These are phyloP conservation scores for Galerucella pusilla DNA, from an alignment of 2,888 invertebrate genomes.

Conservation along the genomic window DNA sequence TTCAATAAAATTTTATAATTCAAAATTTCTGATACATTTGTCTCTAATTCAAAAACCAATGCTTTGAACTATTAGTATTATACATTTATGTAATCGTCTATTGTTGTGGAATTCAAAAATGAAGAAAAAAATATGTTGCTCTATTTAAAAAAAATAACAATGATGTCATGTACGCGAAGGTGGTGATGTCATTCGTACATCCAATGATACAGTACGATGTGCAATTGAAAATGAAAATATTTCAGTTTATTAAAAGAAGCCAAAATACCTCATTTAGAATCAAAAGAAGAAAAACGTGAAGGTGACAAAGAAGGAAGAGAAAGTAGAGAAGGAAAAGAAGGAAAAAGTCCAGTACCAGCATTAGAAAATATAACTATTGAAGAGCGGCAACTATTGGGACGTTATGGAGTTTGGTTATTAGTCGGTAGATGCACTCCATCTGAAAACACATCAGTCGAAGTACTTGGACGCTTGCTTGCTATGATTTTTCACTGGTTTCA, in stretches of 20 bases:
- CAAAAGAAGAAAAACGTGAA: slow-evolving; percentile 65
- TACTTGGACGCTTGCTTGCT: slow-evolving; percentile 90
- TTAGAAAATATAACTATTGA: slow-evolving; percentile 82
- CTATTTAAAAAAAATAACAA: too few relatives aligned
- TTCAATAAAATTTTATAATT: too few relatives aligned
- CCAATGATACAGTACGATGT: too few relatives aligned
- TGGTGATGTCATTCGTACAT: too few relatives aligned
- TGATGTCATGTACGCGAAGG: too few relatives aligned
- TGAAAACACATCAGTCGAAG: slow-evolving; percentile 80
- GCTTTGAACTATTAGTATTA: not conserved
- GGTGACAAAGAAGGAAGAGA: slow-evolving; percentile 50
- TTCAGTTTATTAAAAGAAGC: slow-evolving; percentile 90
- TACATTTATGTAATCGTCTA: too few relatives aligned
- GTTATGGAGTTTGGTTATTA: slow-evolving; percentile 97
- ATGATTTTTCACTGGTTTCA: slow-evolving; percentile 99
- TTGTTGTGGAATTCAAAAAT: too few relatives aligned
- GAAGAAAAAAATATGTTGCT: too few relatives aligned
- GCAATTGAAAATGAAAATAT: slow-evolving; percentile 18
- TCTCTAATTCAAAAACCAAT: too few relatives aligned
- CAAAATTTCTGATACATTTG: too few relatives aligned
- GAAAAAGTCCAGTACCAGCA: slow-evolving; percentile 64
- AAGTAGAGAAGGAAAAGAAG: slow-evolving; percentile 54
- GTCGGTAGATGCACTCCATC: slow-evolving; percentile 91
- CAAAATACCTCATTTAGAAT: slow-evolving; percentile 80
- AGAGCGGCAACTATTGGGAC: slow-evolving; percentile 88